Base-by-base conservation (phyloP, 2,113 vertebrate species). In the Corythaeola cristata region DNA sequence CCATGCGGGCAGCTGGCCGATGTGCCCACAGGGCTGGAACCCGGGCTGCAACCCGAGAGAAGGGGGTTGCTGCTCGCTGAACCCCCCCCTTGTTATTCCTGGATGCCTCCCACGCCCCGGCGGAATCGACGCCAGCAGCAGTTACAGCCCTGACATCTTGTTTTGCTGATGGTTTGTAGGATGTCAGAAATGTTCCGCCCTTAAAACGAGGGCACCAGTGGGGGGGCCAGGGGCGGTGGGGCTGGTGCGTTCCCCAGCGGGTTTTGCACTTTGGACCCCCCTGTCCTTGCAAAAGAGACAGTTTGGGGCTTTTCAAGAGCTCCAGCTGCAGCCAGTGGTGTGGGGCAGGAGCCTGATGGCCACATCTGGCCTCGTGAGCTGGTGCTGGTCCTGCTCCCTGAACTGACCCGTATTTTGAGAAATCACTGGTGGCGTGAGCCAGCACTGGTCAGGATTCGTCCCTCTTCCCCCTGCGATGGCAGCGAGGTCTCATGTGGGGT, bases 131-230 rank as follows among this genome's bases (percentile, higher is more conserved):
- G 90, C 95, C 97, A 97, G 93, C 69, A 88, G 96, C 96, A 89
- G 64, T 84, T 50, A 74, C 75, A 74, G 72, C 83, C 60, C 94
- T 97, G 92, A 95, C 90, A 78, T 96, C 93, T 97, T 84, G 85
- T 95, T 98, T 95, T 96, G 94, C 89, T 2, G 59, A n/a, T 16
- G 66, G 91, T 63, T 97, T 86, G 78, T 79, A 82, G 78, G 26
- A 73, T 80, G 77, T 94, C 58, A 80, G 4, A 96, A 75, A 91
- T 39, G 86, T 97, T 95, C 92, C 7, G 4, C 59, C 17, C 32
- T 90, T 41, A 68, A 85, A 88, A 58, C 0, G 2, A 52, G 69
- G 60, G 83, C 35, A 15, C 33, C 1, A 2, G 10, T 0, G 2
- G 8, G 18, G 15, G 7, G 11, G 6, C 10, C 0, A 2, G 35